Base-by-base conservation (phyloP, 1,140 invertebrate species). In the Drosophila burlai region DNA sequence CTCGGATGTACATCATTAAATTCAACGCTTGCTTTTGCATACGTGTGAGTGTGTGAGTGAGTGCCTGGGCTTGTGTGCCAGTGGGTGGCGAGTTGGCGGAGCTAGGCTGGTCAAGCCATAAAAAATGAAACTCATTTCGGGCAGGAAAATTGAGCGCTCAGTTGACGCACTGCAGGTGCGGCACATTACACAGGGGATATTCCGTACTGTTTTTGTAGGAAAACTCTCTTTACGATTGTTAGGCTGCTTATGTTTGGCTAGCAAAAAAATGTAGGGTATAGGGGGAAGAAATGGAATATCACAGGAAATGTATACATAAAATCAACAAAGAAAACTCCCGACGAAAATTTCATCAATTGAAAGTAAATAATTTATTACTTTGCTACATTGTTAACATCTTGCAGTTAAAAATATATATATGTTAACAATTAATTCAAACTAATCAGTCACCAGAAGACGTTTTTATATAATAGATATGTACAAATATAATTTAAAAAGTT, bases 91-190 rank as follows among this genome's bases (percentile, higher is more conserved):
- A 16, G 45, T 31, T 60, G 54, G 45, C n/a, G 45, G 42, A 43
- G 31, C 42, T 58, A 16, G 52, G 62, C 50, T 68, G 80, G 76
- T 76, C 76, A 80, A 80, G 63, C 54, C 60, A 47, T 75, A 80
- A 82, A 83, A 63, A 77, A 59, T 57, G 62, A 47, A 80, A 87
- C 69, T 72, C 66, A 83, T 83, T 83, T 68, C 49, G 50, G 60
- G 52, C 50, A 72, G 75, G 46, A 66, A 77, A 87, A 83, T 83
- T 80, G 67, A 50, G 64, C 63, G 76, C 80, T 62, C 49, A 54
- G 65, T 76, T 83, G 83, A 87, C 80, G 84, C 80, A 89, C 64
- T 87, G 83, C 83, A 87, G 84, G 84, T 89, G 80, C 77, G 65
- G 76, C 54, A 67, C 84, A 81, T 89, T 81, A 83, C 54, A 55